Conservation (phyloP, 2,888 invertebrate genomes). For the Drosophila koepferae region DNA sequence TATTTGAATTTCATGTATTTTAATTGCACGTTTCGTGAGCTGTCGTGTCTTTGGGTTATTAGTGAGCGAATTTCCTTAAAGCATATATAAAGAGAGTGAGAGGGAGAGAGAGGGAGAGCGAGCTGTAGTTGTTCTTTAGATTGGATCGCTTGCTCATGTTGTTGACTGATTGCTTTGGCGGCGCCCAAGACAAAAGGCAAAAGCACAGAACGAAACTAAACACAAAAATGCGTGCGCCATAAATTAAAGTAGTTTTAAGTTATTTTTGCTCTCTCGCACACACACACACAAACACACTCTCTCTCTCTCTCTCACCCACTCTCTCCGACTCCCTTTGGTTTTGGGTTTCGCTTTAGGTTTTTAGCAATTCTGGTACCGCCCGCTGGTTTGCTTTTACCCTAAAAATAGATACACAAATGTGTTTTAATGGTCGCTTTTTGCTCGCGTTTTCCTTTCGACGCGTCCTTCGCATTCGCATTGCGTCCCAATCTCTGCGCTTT, state of each 20-base stretch:
- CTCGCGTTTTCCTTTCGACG: conserved; percentile 46
- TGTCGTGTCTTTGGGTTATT: conserved; percentile 50
- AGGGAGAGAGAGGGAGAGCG: background rate
- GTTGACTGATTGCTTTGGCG: conserved; percentile 77
- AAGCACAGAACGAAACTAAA: conserved; percentile 48
- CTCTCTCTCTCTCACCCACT: background rate
- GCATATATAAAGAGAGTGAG: background rate
- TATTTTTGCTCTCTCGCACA: conserved; percentile 14
- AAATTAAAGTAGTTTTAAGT: conserved; percentile 80
- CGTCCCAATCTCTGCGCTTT: conserved; percentile 74
- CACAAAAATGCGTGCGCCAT: conserved; percentile 78
- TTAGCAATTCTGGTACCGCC: conserved; percentile 53
- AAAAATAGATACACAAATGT: conserved; percentile 81
- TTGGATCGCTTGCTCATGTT: conserved; percentile 50
- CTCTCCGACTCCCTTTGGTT: conserved; percentile 33
- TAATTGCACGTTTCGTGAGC: conserved; percentile 22
- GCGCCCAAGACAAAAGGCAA: conserved; percentile 50
- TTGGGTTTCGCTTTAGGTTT: conserved; percentile 50
- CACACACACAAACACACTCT: background rate
- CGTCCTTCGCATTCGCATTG: conserved; percentile 40
- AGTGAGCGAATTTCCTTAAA: conserved; percentile 37
- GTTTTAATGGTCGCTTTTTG: conserved; percentile 80
- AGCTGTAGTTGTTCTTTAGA: conserved; percentile 16
- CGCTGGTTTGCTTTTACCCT: conserved; percentile 63
- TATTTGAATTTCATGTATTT: conserved; percentile 31